These are phyloP conservation scores for Pangasianodon gigas DNA, from an alignment of 2,113 vertebrate genomes.

Conservation along the genomic window DNA sequence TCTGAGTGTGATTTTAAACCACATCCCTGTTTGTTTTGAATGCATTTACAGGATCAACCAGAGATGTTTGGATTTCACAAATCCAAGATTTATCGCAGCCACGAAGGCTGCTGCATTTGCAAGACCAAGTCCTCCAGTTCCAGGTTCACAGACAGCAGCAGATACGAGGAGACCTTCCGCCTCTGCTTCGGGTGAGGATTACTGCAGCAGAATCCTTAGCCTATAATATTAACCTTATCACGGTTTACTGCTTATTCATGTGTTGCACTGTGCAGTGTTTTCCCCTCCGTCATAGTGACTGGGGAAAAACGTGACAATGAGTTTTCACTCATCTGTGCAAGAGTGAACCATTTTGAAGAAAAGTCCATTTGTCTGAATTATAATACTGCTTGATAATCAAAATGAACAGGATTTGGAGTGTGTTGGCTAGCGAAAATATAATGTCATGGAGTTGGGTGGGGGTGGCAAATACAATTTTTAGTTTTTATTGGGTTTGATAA, in stretches of 20 bases:
- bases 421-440: too few relatives aligned
- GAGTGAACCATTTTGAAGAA: neutral
- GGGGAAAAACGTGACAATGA: neutral
- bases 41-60: slow-evolving; percentile 30
- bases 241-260: neutral
- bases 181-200: slow-evolving; percentile 78
- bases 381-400: neutral
- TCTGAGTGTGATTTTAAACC: neutral
- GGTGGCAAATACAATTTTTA: too few relatives aligned
- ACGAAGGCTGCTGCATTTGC: slow-evolving; percentile 81
- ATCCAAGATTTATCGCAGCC: slow-evolving; percentile 82
- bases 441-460: too few relatives aligned
- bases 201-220: neutral
- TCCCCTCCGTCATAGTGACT: neutral
- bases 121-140: slow-evolving; percentile 84
- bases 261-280: neutral
- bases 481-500: neutral
- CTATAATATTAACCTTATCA: neutral
- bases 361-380: neutral
- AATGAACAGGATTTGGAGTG: neutral
- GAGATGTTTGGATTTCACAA: slow-evolving; percentile 82
- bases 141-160: slow-evolving; percentile 80
- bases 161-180: slow-evolving; percentile 79
- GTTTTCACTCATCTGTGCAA: neutral
- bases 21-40: neutral